phyloP scores from a whole-genome alignment of 2,113 vertebrate genomes.

The Dromas ardeola region DNA sequence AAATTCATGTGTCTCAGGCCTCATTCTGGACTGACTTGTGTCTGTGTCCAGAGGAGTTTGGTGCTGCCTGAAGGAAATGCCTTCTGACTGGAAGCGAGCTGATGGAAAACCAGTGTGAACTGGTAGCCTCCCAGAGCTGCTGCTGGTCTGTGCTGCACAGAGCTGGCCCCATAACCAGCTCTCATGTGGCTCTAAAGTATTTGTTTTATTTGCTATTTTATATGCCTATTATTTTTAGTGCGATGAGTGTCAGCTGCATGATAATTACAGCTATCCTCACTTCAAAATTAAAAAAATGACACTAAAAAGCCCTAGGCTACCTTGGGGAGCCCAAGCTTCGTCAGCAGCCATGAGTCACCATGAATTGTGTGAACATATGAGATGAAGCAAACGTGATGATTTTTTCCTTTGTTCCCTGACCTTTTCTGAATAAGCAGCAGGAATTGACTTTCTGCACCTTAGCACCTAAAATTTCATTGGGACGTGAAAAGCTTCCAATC shows the following conservation, averaged over 20 bases:
- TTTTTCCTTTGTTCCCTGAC: background rate
- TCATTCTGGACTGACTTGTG: background rate
- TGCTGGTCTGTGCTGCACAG: background rate
- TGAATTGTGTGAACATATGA: background rate
- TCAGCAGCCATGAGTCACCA: constrained; percentile 7
- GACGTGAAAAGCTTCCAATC: background rate
- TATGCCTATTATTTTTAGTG: background rate
- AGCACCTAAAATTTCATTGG: background rate
- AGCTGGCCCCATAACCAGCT: background rate
- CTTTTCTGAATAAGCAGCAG: background rate
- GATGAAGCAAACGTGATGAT: background rate
- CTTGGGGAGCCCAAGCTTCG: background rate
- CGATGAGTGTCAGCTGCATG: background rate
- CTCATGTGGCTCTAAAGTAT: background rate
- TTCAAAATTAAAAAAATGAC: background rate
- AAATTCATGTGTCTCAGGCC: fast-evolving
- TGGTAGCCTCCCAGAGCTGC: background rate
- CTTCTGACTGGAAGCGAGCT: background rate
- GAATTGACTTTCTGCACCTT: background rate
- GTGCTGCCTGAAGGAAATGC: background rate
- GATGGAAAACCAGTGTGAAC: background rate
- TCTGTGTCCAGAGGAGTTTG: background rate
- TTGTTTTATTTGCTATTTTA: background rate
- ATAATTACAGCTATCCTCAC: constrained; percentile 10
- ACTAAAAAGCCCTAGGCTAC: background rate